Evolutionary conservation across 1,140 invertebrate genomes (phyloP), one percentile per base, ranked within the genome.

Genomic region (Calycopis cecrops): DNA sequence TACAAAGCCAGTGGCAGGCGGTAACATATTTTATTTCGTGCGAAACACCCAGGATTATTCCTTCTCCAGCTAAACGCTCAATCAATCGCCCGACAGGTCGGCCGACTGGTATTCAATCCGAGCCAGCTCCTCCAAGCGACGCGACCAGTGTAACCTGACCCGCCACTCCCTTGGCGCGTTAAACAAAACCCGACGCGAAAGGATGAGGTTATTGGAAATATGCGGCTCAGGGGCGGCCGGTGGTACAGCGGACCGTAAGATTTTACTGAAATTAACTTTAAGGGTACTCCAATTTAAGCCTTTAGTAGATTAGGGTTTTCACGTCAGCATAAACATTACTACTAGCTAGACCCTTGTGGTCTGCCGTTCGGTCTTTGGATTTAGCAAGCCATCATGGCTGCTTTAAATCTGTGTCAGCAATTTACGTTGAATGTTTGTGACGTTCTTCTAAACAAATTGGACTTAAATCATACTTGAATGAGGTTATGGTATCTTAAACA

Each of bases 261-360:
- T 78, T 79, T 82, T 78, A 79, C 67, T 75, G 78, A 82, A 82
- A 79, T 82, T 82, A 77, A 75, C 72, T 80, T 76, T 73, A 80
- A 74, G 73, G 73, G 67, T 64, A 77, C 75, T 77, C 68, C 74
- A 76, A 79, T 76, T 59, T 76, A 73, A 76, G 72, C 75, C 73
- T 76, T 77, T 71, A 70, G 65, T 57, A 71, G 72, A 76, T 77
- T 77, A 77, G 63, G 65, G 63, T 65, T 70, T 68, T 69, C 68
- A 73, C 57, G 70, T 72, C 69, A 63, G 60, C 50, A 58, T 65
- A 63, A 62, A 67, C 57, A 70, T 74, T 69, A 75, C 57, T 52
- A 56, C 68, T 71, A 62, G 17, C 16, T 21, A 40, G 17, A 21
- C 38, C 28, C 8, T 40, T 17, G 18, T 28, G 21, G 21, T 28